Conservation (phyloP, 2,888 invertebrate species). For the Polymixis lichenea region DNA sequence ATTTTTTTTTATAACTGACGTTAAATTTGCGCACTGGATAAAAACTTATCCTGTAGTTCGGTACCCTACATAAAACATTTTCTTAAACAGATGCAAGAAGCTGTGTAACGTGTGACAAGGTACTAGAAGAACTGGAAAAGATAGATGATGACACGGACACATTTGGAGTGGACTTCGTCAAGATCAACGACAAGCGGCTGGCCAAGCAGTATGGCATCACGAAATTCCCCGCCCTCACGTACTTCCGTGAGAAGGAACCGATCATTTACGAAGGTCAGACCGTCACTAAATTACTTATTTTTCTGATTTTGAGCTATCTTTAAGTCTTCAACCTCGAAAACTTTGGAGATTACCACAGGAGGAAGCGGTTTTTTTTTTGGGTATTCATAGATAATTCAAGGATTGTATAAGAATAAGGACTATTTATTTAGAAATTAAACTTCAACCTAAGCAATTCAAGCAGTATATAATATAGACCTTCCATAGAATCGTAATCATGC, state of each 20-base stretch:
- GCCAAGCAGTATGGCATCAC: slow-evolving; percentile 99
- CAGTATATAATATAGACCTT: not conserved
- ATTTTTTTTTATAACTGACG: too few species aligned
- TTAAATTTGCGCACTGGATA: too few species aligned
- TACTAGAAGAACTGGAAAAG: slow-evolving; percentile 97
- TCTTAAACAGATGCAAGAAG: slow-evolving; percentile 94
- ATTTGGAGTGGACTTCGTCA: slow-evolving; percentile 98
- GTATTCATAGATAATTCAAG: not conserved
- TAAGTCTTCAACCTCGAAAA: not conserved
- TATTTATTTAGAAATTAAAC: not conserved
- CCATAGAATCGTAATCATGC: not conserved
- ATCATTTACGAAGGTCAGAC: slow-evolving; percentile 97
- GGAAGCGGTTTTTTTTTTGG: not conserved
- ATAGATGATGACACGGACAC: slow-evolving; percentile 98
- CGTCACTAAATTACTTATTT: not conserved
- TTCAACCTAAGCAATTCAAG: not conserved
- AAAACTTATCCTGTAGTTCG: too few species aligned
- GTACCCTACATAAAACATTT: slow-evolving; percentile 21
- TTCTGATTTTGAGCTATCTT: not conserved
- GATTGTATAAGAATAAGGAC: not conserved
- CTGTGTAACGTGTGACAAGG: slow-evolving; percentile 97
- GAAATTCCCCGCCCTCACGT: slow-evolving; percentile 98
- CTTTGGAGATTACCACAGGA: not conserved
- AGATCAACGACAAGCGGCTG: slow-evolving; percentile 98
- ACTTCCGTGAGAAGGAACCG: slow-evolving; percentile 98